Conservation (phyloP, 2,888 invertebrate genomes). For the Hypercompe scribonia region DNA sequence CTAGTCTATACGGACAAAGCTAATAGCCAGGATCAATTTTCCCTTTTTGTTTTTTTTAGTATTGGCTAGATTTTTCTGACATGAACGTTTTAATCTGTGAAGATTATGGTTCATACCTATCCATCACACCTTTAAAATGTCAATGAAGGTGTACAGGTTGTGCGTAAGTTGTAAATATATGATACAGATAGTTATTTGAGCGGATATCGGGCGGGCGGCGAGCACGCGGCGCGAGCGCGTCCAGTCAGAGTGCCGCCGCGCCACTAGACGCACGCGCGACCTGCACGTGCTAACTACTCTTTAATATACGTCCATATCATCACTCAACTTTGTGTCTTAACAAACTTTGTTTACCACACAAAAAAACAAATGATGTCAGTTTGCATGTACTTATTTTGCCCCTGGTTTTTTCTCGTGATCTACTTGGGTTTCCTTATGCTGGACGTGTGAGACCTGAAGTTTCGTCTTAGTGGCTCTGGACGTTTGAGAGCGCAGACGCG, state of each 20-base stretch:
- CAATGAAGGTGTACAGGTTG: slow-evolving; percentile 79
- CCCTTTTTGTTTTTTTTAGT: too few species aligned
- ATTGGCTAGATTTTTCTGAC: neutral
- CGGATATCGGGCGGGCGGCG: slow-evolving; percentile 80
- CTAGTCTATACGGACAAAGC: neutral
- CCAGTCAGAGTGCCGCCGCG: slow-evolving; percentile 87
- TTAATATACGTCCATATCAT: slow-evolving; percentile 64
- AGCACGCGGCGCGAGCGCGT: slow-evolving; percentile 82
- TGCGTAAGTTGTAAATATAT: slow-evolving; percentile 62
- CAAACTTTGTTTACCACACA: slow-evolving; percentile 52
- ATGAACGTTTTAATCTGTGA: slow-evolving; percentile 9
- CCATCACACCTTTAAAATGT: slow-evolving; percentile 66
- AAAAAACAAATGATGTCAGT: slow-evolving; percentile 79
- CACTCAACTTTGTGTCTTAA: slow-evolving; percentile 70
- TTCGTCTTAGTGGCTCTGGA: slow-evolving; percentile 56
- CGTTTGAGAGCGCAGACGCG: slow-evolving; percentile 77
- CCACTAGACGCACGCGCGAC: slow-evolving; percentile 83
- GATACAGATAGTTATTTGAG: slow-evolving; percentile 78
- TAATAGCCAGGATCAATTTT: neutral
- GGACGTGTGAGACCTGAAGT: slow-evolving; percentile 83
- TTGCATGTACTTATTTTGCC: slow-evolving; percentile 89
- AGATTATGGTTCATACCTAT: slow-evolving; percentile 44
- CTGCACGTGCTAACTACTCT: slow-evolving; percentile 73
- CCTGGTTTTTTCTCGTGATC: slow-evolving; percentile 89
- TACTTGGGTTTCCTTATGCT: slow-evolving; percentile 89